A percentile compares a stretch with the other conserved stretches of the same genome.
Evolutionary conservation across 2,797 vertebrate genomes (phyloP).

Genomic region (Rhinoraja longicauda): DNA sequence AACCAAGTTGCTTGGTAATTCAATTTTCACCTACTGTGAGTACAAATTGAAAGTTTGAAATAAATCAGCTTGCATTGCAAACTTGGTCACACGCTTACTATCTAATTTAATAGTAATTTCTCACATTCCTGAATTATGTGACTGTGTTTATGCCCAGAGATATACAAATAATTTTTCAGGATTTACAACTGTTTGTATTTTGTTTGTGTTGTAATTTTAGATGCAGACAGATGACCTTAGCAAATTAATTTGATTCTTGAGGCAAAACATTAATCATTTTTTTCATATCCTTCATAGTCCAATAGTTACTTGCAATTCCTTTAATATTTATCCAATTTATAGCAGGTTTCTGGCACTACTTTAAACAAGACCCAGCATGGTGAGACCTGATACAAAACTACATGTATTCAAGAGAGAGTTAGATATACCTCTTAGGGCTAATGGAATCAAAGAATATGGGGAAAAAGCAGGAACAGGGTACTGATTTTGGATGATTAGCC

Average conservation of each 20-base stretch:
- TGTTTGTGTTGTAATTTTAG: neutral
- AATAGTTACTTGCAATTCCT: neutral
- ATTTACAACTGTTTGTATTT: neutral
- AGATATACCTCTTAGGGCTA: no score
- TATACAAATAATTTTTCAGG: neutral
- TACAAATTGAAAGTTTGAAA: conserved; percentile 21
- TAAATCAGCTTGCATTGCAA: neutral
- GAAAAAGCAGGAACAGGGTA: no score
- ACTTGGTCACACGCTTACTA: neutral
- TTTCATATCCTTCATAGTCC: neutral
- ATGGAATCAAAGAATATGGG: no score
- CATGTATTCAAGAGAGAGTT: no score
- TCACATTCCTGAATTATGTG: neutral
- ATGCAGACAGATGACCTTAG: neutral
- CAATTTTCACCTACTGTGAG: neutral
- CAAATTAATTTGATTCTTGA: neutral
- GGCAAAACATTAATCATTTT: neutral
- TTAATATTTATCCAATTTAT: neutral
- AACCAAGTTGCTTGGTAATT: neutral
- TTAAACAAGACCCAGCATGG: neutral
- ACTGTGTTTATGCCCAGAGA: neutral
- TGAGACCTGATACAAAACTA: no score
- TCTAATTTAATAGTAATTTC: neutral
- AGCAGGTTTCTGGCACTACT: neutral
- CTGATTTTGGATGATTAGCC: no score